A percentile compares a stretch with the other conserved stretches of the same genome.
These are phyloP conservation scores for Pandemis heparana DNA, from an alignment of 2,888 invertebrate species.

Conservation along the genomic window DNA sequence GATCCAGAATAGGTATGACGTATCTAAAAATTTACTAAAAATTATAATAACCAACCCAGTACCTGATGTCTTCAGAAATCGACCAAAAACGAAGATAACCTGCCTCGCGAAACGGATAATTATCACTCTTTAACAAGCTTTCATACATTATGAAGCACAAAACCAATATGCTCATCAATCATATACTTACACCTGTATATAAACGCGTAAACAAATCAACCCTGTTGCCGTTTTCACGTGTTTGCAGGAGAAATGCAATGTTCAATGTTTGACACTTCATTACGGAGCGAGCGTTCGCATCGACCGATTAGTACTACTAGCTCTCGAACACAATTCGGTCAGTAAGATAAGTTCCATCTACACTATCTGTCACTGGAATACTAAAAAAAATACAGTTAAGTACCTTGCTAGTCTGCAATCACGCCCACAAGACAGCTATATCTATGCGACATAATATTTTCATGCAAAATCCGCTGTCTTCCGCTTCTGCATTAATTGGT, in stretches of 20 bases:
- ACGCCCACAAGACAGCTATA: too few species aligned
- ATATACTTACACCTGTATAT: background rate
- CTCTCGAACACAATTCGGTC: background rate
- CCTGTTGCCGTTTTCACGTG: conserved; percentile 34
- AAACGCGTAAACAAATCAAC: conserved; percentile 30
- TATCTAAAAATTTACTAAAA: too few species aligned
- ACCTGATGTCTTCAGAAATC: too few species aligned
- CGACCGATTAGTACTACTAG: conserved; percentile 21
- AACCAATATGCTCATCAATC: background rate
- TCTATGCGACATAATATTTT: too few species aligned
- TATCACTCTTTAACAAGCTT: background rate
- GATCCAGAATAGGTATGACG: too few species aligned
- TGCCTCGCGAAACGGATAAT: background rate
- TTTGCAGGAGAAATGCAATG: conserved; percentile 39
- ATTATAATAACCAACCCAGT: too few species aligned
- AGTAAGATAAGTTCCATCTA: background rate
- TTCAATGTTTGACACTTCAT: conserved; percentile 42
- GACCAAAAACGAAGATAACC: too few species aligned
- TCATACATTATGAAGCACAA: background rate
- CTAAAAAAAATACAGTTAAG: background rate
- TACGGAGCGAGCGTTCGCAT: conserved; percentile 23
- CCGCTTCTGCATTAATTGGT: too few species aligned
- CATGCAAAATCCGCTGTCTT: too few species aligned
- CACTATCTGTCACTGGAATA: background rate
- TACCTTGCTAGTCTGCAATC: too few species aligned